Percentiles rank a stretch among this genome's conserved stretches.
Conservation (phyloP, 2,113 vertebrate species). For the Nycticorax nycticorax region DNA sequence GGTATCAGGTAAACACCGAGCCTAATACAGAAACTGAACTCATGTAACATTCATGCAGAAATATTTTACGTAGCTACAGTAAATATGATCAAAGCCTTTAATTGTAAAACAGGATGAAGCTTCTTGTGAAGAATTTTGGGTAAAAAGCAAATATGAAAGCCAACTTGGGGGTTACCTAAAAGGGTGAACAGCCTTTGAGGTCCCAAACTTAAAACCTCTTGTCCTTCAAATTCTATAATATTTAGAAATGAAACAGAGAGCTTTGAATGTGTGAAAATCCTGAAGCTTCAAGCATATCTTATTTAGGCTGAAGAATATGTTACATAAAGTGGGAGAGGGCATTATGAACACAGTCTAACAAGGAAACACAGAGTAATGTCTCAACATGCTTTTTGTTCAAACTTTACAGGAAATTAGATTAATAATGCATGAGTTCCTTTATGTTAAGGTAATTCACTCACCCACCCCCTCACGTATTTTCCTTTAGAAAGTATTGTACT, state of each 20-base stretch:
- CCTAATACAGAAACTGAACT: slow-evolving; percentile 14
- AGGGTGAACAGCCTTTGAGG: slow-evolving; percentile 55
- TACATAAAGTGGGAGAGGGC: slow-evolving; percentile 20
- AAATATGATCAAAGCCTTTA: slow-evolving; percentile 66
- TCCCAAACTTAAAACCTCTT: slow-evolving; percentile 44
- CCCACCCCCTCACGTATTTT: background rate
- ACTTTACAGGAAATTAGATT: slow-evolving; percentile 34
- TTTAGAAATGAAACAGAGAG: slow-evolving; percentile 55
- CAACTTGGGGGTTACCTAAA: slow-evolving; percentile 53
- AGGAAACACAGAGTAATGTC: slow-evolving; percentile 11
- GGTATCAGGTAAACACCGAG: background rate
- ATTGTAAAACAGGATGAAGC: slow-evolving; percentile 53
- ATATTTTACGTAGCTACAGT: slow-evolving; percentile 34
- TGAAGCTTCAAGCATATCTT: slow-evolving; percentile 44
- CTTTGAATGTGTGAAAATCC: slow-evolving; percentile 42
- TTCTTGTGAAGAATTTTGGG: slow-evolving; percentile 36
- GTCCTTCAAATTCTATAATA: slow-evolving; percentile 60
- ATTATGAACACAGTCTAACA: background rate
- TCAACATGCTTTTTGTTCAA: slow-evolving; percentile 37
- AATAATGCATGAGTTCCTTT: slow-evolving; percentile 35
- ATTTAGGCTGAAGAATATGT: slow-evolving; percentile 35
- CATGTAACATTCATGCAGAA: slow-evolving; percentile 50
- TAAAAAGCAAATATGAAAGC: slow-evolving; percentile 57
- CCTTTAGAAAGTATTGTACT: background rate
- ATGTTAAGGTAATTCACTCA: slow-evolving; percentile 5